Evolutionary conservation across 2,888 invertebrate species (phyloP), one percentile per base, ranked within the genome.

Genomic region (Trissonchulus latispiculum): DNA sequence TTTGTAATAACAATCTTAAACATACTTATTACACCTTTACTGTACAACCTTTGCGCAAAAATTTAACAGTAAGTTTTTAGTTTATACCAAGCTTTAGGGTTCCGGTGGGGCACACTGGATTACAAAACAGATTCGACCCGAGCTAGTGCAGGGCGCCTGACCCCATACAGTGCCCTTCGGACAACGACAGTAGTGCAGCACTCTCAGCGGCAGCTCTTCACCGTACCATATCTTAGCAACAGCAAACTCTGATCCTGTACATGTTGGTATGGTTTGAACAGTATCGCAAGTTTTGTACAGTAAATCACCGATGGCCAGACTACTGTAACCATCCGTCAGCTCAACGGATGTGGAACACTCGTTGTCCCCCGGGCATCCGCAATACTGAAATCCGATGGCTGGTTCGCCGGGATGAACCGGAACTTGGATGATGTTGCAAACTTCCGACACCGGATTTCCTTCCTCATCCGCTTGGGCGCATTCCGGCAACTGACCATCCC

Each of bases 161-260:
- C 68, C 68, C 68, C 68, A 68, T 15, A 33, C 31, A 15, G 8
- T 28, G 8, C 68, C 68, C 32, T 15, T 2, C 2, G 68, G 68
- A n/a, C 68, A 68, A 32, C 68, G 68, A n/a, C 68, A 68, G n/a
- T 68, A 31, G 33, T 28, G 2, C 2, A 68, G n/a, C 8, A 68
- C 68, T 8, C 68, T 31, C 18, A 32, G 32, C 35, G 68, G 68
- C 32, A 68, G n/a, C 33, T 68, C 68, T 68, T 68, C 68, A 18
- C 68, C 68, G 31, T 68, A 68, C 68, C 68, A 68, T 8, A 68
- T 18, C 33, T 68, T 68, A n/a, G 68, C 68, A 23, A 68, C 68
- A 8, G 35, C 35, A 62, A 18, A 29, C n/a, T 62, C 28, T 3
- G n/a, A 28, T 3, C 29, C 29, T 29, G 64, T 15, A 29, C 64